phyloP scores from a whole-genome alignment of 1,140 invertebrate genomes.

The Drosophila fuyamai region DNA sequence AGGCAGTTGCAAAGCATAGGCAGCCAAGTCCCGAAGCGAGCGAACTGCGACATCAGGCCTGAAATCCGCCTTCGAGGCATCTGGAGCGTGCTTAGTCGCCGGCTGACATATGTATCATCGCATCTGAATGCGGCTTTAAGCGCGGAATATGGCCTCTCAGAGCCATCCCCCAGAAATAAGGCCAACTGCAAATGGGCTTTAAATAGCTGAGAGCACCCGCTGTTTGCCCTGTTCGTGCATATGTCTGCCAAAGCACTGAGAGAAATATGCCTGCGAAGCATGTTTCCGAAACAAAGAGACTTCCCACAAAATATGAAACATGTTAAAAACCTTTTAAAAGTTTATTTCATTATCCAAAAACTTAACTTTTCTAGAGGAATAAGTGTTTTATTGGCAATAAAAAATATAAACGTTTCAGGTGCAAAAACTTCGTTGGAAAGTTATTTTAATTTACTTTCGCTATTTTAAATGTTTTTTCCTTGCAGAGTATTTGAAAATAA shows the following conservation, averaged over 20 bases:
- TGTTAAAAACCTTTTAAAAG: too few relatives aligned
- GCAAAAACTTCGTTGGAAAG: too few relatives aligned
- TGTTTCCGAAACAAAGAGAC: too few relatives aligned
- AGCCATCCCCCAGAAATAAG: constrained; percentile 33
- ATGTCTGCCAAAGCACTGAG: constrained; percentile 8
- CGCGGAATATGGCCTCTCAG: constrained; percentile 1
- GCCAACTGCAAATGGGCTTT: constrained; percentile 68
- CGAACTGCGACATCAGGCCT: constrained; percentile 31
- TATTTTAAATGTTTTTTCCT: too few relatives aligned
- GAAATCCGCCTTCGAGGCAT: constrained; percentile 31
- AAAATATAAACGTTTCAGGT: too few relatives aligned
- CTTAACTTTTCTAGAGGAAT: too few relatives aligned
- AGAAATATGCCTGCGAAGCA: background rate
- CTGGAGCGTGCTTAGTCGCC: constrained; percentile 48
- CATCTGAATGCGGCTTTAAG: constrained; percentile 42
- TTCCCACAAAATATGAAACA: too few relatives aligned
- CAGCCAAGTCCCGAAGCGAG: constrained; percentile 28
- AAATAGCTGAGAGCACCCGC: constrained; percentile 64
- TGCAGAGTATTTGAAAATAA: too few relatives aligned
- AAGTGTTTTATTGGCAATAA: too few relatives aligned
- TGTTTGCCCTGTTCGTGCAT: constrained; percentile 42
- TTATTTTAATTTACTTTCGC: too few relatives aligned
- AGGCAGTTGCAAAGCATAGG: constrained; percentile 18
- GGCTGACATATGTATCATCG: constrained; percentile 40
- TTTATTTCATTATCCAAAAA: too few relatives aligned